These are phyloP conservation scores for Tupaia tana DNA, from an alignment of 2,113 vertebrate genomes.

Conservation along the genomic window DNA sequence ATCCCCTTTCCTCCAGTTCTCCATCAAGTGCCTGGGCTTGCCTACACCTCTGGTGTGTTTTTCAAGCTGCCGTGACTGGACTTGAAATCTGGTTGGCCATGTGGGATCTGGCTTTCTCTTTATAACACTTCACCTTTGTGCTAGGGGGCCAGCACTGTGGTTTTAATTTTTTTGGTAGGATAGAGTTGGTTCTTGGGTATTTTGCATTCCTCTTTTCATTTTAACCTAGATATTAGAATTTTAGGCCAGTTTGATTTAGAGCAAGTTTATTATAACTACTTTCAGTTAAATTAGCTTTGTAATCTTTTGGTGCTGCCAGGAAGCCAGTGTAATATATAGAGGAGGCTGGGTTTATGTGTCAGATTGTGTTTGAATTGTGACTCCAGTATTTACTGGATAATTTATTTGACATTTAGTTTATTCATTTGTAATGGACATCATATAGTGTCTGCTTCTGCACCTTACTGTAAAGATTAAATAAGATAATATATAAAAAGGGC, in stretches of 20 bases:
- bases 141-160: neutral
- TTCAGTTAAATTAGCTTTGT: constrained; percentile 17
- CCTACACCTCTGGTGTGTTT: no score
- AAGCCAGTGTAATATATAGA: neutral
- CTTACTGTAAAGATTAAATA: neutral
- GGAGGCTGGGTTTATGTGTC: neutral
- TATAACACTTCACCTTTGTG: no score
- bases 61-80: no score
- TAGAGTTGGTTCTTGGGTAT: neutral
- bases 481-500: neutral
- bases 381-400: neutral
- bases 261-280: constrained; percentile 28
- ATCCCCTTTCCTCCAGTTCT: no score
- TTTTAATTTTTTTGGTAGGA: constrained; percentile 33
- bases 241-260: constrained; percentile 22
- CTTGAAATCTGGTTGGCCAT: no score
- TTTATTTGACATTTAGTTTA: constrained; percentile 37
- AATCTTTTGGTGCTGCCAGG: neutral
- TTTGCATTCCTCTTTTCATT: constrained; percentile 46
- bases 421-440: constrained; percentile 16
- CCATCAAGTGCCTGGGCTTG: no score
- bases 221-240: constrained; percentile 37
- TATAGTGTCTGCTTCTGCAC: neutral
- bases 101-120: no score
- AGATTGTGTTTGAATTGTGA: constrained; percentile 29